phyloP scores from a whole-genome alignment of 2,888 invertebrate genomes.

The Tetanocera ferruginea region DNA sequence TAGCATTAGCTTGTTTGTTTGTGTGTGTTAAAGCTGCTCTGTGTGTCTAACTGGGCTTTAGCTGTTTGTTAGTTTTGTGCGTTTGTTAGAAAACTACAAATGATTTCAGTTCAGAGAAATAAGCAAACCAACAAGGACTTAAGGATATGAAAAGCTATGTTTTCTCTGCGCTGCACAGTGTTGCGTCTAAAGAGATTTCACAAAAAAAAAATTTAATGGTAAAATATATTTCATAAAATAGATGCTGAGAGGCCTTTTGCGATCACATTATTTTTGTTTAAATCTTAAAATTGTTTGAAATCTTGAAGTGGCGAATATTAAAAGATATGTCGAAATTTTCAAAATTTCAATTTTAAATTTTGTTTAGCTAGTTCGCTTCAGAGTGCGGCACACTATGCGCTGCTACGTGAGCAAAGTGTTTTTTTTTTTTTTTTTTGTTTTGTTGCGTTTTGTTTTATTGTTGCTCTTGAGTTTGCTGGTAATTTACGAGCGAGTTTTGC shows the following conservation, averaged over 20 bases:
- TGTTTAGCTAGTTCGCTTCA: not conserved
- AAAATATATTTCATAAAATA: not conserved
- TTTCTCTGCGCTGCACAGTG: too few relatives aligned
- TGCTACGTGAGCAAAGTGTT: not conserved
- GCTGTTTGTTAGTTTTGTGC: not conserved
- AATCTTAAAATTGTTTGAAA: not conserved
- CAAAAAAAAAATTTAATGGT: too few relatives aligned
- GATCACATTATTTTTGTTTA: not conserved
- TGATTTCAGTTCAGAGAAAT: conserved; percentile 12
- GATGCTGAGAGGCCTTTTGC: not conserved
- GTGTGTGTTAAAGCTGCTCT: not conserved
- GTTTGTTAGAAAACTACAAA: conserved; percentile 8
- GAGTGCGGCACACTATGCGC: not conserved
- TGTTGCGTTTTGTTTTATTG: not conserved
- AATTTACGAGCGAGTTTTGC: conserved; percentile 28
- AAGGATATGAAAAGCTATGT: too few relatives aligned
- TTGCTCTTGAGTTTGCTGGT: conserved; percentile 18
- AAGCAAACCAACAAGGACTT: not conserved
- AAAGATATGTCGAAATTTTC: too few relatives aligned
- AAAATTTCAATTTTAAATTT: too few relatives aligned
- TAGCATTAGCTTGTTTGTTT: not conserved
- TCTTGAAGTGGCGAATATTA: not conserved
- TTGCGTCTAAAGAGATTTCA: too few relatives aligned
- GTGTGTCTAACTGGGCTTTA: not conserved
- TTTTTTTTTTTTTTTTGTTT: not conserved